Base-by-base conservation (phyloP, 1,140 invertebrate genomes). In the Bombus huntii region DNA sequence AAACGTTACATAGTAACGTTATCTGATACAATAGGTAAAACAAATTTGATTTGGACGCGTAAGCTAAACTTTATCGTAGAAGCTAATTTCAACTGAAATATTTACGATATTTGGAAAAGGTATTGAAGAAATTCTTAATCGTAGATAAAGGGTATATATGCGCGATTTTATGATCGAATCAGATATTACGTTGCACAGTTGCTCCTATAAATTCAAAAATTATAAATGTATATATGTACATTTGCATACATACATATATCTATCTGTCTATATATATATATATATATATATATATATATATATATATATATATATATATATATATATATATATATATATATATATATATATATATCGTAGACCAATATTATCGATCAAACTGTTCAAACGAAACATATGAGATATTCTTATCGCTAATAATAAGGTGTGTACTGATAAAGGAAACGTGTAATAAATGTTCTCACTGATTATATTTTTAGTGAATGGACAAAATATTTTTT, bases 81-180 rank as follows among this genome's bases (percentile, higher is more conserved):
- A 76, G 28, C 10, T 15, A 25, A 57, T n/a, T n/a, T 53, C 34
- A 25, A 10, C 0, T 70, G 2, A 42, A 53, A 53, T 57, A 28
- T 81, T 53, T 15, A 34, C 28, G 2, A 75, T 57, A 57, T 77
- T 77, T 18, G 6, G 34, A n/a, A 39, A n/a, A 75, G 15, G 37
- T 75, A 28, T 47, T 22, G 25, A 72, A 9, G 68, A 86, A 75
- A 28, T 47, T 37, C 8, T n/a, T 3, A 8, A 25, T 87, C 3
- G 66, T 86, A 88, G 78, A 84, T 92, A 91, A 92, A 92, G 91
- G 89, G 86, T 89, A 87, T 91, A 83, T 88, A 91, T 91, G 91
- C 91, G 91, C 47, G 6, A 22, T 53, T 91, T 90, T 91, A 87
- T 79, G 88, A 90, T 73, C 75, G 71, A 88, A 82, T 91, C 44